A percentile compares a stretch with the other conserved stretches of the same genome.
Conservation (phyloP, 2,888 invertebrate species). For the Pandemis heparana region DNA sequence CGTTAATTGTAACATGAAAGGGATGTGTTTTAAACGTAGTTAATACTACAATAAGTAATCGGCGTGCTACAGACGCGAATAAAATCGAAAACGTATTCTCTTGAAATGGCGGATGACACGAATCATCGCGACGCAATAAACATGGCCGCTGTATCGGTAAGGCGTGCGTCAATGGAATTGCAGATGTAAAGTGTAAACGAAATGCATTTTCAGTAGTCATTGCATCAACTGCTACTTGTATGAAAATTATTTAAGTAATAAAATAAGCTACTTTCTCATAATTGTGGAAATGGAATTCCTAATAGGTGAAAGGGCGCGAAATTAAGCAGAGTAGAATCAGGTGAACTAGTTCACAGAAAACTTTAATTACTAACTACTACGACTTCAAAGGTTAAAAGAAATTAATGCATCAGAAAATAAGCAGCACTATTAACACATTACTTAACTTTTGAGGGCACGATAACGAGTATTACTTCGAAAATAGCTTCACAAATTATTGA, state of each 20-base stretch:
- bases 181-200: slow-evolving; percentile 56
- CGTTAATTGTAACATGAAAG: slow-evolving; percentile 62
- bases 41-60: slow-evolving; percentile 58
- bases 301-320: slow-evolving; percentile 84
- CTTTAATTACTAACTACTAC: slow-evolving; percentile 40
- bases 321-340: slow-evolving; percentile 64
- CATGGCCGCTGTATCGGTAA: slow-evolving; percentile 84
- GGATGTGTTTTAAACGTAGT: slow-evolving; percentile 67
- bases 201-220: slow-evolving; percentile 46
- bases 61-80: slow-evolving; percentile 66
- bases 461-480: slow-evolving; percentile 19
- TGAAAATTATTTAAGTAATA: not conserved
- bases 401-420: slow-evolving; percentile 26
- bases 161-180: slow-evolving; percentile 80
- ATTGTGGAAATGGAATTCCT: slow-evolving; percentile 34
- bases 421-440: slow-evolving; percentile 5
- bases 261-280: slow-evolving; percentile 7
- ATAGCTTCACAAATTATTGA: slow-evolving; percentile 54
- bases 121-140: slow-evolving; percentile 85
- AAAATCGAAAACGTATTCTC: slow-evolving; percentile 67
- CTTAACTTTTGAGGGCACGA: slow-evolving; percentile 5
- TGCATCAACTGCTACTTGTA: slow-evolving; percentile 16
- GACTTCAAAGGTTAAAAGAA: slow-evolving; percentile 21
- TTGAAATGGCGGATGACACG: slow-evolving; percentile 86
- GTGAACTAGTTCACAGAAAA: slow-evolving; percentile 50